Base-by-base conservation (phyloP, 2,888 invertebrate species). In the Pseudococcus longispinus region DNA sequence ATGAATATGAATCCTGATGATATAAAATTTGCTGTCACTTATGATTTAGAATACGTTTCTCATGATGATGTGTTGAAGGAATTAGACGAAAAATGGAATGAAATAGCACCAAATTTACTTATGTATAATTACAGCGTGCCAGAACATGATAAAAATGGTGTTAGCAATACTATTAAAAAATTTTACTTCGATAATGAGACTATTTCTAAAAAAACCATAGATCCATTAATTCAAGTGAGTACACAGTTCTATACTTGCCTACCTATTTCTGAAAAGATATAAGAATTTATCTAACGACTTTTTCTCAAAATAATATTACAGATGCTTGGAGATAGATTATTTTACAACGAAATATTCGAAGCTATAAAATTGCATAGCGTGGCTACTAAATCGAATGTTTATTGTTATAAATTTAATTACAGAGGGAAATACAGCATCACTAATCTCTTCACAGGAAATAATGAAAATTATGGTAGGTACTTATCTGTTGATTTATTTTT, bases 301-400 rank as follows among this genome's bases (percentile, higher is more conserved):
- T 0, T 83, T 29, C n/a, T 51, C 46, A 23, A 46, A 44, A 44
- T 8, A 18, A 60, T 65, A 37, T 88, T 87, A 88, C 20, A 90
- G 90, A 89, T 89, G 89, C 55, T 89, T 13, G 88, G 89, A 29
- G 90, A 90, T 84, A 88, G 90, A 15, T 80, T 90, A 60, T 90
- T 89, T 87, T 87, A 89, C 26, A 89, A 88, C 80, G 89, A 89
- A 3, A 89, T 89, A 6, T 88, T 88, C 65, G 87, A 89, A 70
- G 89, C 89, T 15, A 89, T 89, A n/a, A 88, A 88, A 46, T 88
- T 89, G 11, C 89, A 89, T 70, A 89, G 89, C 9, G 46, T 85
- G 5, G 84, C 83, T 29, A 88, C 87, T 42, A 88, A 85, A 29
- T 88, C 89, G 1, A 89, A 90, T 0, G 89, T 89, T 6, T 89